These are phyloP conservation scores for Carpatolechia fugitivella DNA, from an alignment of 2,888 invertebrate species.

Conservation along the genomic window DNA sequence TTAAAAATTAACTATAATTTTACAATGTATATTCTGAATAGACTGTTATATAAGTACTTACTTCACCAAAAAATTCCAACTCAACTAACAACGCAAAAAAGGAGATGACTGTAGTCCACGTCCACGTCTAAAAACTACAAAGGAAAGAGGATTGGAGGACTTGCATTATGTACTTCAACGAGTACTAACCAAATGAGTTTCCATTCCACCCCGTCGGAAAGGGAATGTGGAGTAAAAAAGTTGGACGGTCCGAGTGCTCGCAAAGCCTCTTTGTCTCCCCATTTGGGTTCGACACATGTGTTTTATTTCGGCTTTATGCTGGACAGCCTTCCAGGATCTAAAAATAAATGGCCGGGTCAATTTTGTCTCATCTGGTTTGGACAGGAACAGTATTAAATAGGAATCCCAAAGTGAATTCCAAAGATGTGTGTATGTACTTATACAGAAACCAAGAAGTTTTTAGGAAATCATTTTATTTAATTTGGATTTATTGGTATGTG, in stretches of 20 bases:
- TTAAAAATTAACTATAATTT: too few species aligned
- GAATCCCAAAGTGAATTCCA: too few species aligned
- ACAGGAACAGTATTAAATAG: too few species aligned
- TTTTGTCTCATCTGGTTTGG: constrained; percentile 4
- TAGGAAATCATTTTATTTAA: too few species aligned
- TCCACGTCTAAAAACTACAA: constrained; percentile 7
- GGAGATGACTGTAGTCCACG: background rate
- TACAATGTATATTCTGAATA: too few species aligned
- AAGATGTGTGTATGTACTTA: too few species aligned
- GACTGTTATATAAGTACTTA: too few species aligned
- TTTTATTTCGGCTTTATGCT: constrained; percentile 13
- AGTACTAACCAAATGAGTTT: constrained; percentile 16
- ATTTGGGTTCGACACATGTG: constrained; percentile 19
- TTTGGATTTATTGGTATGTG: too few species aligned
- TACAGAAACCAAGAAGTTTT: too few species aligned
- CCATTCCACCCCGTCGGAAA: constrained; percentile 8
- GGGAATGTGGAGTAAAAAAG: constrained; percentile 16
- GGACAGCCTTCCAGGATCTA: background rate
- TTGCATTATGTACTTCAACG: constrained; percentile 1
- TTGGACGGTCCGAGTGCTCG: constrained; percentile 11
- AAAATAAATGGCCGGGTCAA: background rate
- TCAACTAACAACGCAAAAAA: background rate
- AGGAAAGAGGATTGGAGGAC: constrained; percentile 4
- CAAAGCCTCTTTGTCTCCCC: constrained; percentile 15
- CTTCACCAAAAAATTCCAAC: background rate